phyloP scores from a whole-genome alignment of 2,797 vertebrate species.

The Potorous gilbertii region DNA sequence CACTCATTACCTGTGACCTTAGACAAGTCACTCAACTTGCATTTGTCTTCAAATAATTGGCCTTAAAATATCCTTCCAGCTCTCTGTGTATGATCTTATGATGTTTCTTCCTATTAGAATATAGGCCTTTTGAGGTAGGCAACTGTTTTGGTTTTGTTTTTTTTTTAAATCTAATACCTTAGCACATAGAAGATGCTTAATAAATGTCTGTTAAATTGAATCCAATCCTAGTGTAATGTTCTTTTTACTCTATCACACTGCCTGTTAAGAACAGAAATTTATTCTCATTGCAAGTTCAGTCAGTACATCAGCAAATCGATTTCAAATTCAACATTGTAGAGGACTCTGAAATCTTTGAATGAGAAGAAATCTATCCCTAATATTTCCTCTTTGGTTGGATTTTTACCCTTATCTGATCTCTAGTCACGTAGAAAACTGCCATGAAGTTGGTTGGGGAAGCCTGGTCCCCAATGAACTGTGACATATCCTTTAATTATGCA shows the following conservation, averaged over 20 bases:
- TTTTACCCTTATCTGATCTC: conserved; percentile 50
- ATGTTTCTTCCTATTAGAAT: background rate
- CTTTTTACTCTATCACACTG: conserved; percentile 34
- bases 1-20: background rate
- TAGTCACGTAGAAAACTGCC: conserved; percentile 42
- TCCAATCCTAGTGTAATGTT: background rate
- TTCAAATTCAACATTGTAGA: background rate
- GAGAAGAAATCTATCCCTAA: conserved; percentile 24
- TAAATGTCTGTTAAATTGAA: background rate
- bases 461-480: conserved; percentile 53
- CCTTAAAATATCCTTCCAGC: background rate
- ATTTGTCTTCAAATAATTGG: background rate
- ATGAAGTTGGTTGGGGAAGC: background rate
- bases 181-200: background rate
- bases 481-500: conserved; percentile 70
- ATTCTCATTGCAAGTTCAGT: conserved; percentile 48
- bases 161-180: background rate
- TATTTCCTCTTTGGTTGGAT: conserved; percentile 47
- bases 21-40: background rate
- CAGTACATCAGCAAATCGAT: background rate
- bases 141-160: background rate
- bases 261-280: conserved; percentile 46
- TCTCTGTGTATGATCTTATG: background rate
- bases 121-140: background rate
- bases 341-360: conserved; percentile 51